A percentile compares a stretch with the other conserved stretches of the same genome.
Conservation (phyloP, 2,888 invertebrate species). For the Apocheima hispidaria region DNA sequence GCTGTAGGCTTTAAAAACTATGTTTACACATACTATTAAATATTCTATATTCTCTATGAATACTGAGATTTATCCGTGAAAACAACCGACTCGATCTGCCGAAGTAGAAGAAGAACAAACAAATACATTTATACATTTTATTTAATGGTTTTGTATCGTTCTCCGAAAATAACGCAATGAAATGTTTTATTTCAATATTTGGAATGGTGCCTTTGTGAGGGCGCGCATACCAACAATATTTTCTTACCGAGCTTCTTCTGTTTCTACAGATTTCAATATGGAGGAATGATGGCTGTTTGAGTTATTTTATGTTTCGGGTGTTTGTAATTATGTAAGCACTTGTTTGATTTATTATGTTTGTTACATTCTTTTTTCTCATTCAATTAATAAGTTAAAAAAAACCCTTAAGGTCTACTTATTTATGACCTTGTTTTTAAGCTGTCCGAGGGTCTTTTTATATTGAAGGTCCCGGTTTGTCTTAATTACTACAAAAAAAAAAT, state of each 20-base stretch:
- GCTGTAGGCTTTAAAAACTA: no score
- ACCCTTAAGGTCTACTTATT: no score
- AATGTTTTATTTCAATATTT: constrained; percentile 29
- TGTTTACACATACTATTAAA: no score
- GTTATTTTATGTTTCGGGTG: background rate
- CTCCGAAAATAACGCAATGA: constrained; percentile 13
- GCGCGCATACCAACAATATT: background rate
- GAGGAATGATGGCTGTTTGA: background rate
- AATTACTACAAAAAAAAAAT: no score
- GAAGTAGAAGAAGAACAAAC: background rate
- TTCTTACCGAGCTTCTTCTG: background rate
- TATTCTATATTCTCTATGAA: no score
- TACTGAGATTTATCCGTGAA: no score
- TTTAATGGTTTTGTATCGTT: background rate
- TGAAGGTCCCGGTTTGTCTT: no score
- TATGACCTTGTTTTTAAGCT: no score
- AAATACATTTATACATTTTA: constrained; percentile 1
- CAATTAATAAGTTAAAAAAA: no score
- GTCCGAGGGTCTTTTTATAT: no score
- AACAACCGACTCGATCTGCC: background rate
- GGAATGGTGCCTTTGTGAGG: background rate
- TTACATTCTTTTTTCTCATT: no score
- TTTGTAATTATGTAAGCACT: background rate
- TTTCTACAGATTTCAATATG: background rate
- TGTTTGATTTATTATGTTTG: no score